Conservation (phyloP, 2,888 invertebrate genomes). For the Melieria crassipennis region DNA sequence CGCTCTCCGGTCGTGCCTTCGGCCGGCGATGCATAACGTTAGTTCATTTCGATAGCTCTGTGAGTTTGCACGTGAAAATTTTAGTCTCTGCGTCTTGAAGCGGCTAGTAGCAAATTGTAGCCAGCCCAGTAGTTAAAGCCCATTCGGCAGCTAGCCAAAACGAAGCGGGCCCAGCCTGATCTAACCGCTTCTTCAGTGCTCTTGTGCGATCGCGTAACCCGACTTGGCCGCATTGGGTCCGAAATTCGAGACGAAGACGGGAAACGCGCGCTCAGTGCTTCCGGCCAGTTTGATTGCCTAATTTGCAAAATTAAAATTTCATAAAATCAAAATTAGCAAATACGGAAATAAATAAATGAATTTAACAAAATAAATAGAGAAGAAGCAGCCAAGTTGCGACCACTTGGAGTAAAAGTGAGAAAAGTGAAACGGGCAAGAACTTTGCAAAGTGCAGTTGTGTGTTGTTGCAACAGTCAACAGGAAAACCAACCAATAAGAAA, state of each 20-base stretch:
- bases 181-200: not conserved
- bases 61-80: conserved; percentile 66
- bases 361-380: no score
- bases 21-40: conserved; percentile 65
- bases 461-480: no score
- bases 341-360: no score
- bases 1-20: conserved; percentile 41
- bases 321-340: no score
- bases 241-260: not conserved
- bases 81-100: conserved; percentile 35
- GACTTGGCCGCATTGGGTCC: not conserved
- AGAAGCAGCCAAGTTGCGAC: no score
- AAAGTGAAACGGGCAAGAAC: no score
- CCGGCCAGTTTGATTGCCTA: no score
- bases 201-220: not conserved
- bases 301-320: no score
- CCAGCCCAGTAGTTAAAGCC: not conserved
- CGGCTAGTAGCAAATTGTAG: not conserved
- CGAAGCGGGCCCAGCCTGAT: not conserved
- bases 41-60: conserved; percentile 67
- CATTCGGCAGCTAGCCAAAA: not conserved
- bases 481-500: no score
- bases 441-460: no score
- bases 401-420: no score
- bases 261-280: no score